phyloP scores from a whole-genome alignment of 2,888 invertebrate genomes.

The Oligia latruncula region DNA sequence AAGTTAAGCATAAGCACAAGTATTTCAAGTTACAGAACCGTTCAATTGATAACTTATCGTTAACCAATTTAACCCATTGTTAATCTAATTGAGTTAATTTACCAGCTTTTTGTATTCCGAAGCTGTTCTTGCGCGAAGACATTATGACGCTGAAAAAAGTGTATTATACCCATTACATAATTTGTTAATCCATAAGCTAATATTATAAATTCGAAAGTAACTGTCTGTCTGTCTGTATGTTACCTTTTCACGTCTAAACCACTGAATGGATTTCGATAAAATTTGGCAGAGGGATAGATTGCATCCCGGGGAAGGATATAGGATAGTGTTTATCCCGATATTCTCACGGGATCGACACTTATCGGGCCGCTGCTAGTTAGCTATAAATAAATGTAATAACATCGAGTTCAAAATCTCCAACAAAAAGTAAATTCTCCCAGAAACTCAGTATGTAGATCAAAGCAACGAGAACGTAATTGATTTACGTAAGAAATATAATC shows the following conservation, averaged over 20 bases:
- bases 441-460: constrained; percentile 41
- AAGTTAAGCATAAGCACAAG: constrained; percentile 8
- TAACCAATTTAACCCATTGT: constrained; percentile 3
- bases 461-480: background rate
- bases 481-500: constrained; percentile 27
- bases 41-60: constrained; percentile 5
- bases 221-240: too few species aligned
- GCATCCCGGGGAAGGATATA: too few species aligned
- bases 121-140: constrained; percentile 7
- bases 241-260: too few species aligned
- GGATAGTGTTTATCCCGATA: too few species aligned
- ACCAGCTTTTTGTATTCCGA: constrained; percentile 12
- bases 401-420: constrained; percentile 11
- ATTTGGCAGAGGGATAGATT: too few species aligned
- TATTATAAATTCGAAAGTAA: too few species aligned
- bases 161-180: constrained; percentile 16
- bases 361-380: too few species aligned
- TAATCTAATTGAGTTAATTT: constrained; percentile 34
- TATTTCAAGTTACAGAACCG: background rate
- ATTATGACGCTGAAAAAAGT: constrained; percentile 1
- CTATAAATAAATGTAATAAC: background rate
- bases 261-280: too few species aligned
- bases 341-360: too few species aligned
- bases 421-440: constrained; percentile 30
- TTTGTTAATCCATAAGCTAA: background rate